Evolutionary conservation across 2,888 invertebrate species (phyloP), one percentile per base, ranked within the genome.

Genomic region (Sminthurinus aureus): DNA sequence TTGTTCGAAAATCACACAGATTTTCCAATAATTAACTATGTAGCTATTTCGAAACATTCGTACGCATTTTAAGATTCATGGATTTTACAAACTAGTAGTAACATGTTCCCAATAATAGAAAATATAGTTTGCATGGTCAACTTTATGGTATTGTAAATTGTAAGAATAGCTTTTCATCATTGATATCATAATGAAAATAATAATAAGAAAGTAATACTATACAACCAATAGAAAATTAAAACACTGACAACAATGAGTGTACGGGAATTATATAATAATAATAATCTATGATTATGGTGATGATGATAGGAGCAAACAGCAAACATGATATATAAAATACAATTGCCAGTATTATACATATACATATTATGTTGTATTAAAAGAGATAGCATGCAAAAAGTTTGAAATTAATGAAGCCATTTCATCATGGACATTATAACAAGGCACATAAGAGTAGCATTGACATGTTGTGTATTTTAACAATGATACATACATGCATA

Each of bases 341-440:
- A 15, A 20, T 8, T 67, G 67, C 1, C 67, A n/a, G 8, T 64
- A 8, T 1, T 67, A 67, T 64, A 64, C 64, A n/a, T n/a, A 64
- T n/a, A 64, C n/a, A n/a, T 20, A 67, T 67, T 67, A n/a, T n/a
- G 11, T 67, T 67, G n/a, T n/a, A 67, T 20, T 12, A 73, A 4
- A 38, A 38, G n/a, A 69, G 22, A n/a, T 3, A 2, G 24, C 3
- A 74, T 74, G 74, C 50, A 50, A 75, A 75, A 75, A 71, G 51
- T 75, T 75, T 15, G 80, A 81, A 81, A 81, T 71, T 81, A 71
- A 81, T 81, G 80, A 81, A 73, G 80, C 80, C 74, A 69, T 81
- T 73, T 81, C 22, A 79, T 78, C 78, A 58, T 78, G 20, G 52
- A 58, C 52, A 79, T 81, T 81, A 81, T 52, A n/a, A 75, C 50